Conservation (phyloP, 2,113 vertebrate species). For the Porphyrio hochstetteri region DNA sequence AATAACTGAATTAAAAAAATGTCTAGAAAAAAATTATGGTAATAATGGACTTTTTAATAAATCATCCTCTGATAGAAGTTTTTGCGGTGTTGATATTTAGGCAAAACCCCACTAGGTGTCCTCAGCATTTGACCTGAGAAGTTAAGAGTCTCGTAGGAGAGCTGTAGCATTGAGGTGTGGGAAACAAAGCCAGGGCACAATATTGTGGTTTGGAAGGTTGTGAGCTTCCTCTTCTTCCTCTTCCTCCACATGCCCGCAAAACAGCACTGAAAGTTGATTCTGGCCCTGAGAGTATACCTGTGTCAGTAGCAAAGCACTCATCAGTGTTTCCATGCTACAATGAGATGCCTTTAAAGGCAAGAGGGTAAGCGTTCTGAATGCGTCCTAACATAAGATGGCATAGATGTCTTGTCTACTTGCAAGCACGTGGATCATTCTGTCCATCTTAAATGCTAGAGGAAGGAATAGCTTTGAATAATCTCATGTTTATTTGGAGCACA, state of each 20-base stretch:
- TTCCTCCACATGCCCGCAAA: background rate
- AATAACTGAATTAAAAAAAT: background rate
- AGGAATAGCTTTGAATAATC: background rate
- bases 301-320: background rate
- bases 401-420: background rate
- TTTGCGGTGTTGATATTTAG: background rate
- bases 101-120: conserved; percentile 45
- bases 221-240: background rate
- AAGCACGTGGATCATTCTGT: background rate
- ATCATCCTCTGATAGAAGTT: rapidly evolving
- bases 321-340: background rate
- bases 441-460: background rate
- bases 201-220: background rate
- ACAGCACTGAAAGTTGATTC: background rate
- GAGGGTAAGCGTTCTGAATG: background rate
- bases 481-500: background rate
- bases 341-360: background rate
- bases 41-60: background rate
- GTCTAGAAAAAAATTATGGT: background rate
- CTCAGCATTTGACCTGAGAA: background rate
- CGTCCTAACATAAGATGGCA: rapidly evolving
- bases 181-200: background rate
- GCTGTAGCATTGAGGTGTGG: background rate
- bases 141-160: background rate
- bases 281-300: background rate